Percentiles rank a stretch among this genome's conserved stretches.
Evolutionary conservation across 2,113 vertebrate genomes (phyloP).

Genomic region (Glaucomys volans): DNA sequence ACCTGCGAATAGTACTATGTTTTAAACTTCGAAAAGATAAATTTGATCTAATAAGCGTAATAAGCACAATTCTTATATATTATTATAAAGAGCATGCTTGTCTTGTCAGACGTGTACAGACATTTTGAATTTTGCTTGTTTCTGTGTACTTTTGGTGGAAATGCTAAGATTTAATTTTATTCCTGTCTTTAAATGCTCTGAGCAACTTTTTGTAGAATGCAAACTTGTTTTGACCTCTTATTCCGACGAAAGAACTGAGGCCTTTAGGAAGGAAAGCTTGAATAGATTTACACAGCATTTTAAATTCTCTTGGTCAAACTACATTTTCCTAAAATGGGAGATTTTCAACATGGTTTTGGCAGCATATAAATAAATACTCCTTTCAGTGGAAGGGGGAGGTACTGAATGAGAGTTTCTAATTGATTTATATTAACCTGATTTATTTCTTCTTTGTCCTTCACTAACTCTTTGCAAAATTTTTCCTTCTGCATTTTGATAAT

Average conservation of each 20-base stretch:
- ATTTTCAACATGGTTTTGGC: background rate
- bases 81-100: background rate
- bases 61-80: background rate
- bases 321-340: background rate
- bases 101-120: background rate
- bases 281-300: background rate
- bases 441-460: background rate
- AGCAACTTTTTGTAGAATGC: slow-evolving; percentile 7
- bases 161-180: background rate
- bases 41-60: background rate
- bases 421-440: background rate
- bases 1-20: background rate
- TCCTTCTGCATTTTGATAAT: background rate
- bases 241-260: background rate
- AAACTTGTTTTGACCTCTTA: background rate
- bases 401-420: background rate
- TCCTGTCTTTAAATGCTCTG: background rate
- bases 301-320: background rate
- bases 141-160: background rate
- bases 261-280: background rate
- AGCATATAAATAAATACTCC: background rate
- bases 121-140: background rate
- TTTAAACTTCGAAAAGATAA: background rate
- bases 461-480: slow-evolving; percentile 1
- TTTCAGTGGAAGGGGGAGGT: background rate